Evolutionary conservation across 2,797 vertebrate genomes (phyloP).

Genomic region (Eurystomus glaucurus): DNA sequence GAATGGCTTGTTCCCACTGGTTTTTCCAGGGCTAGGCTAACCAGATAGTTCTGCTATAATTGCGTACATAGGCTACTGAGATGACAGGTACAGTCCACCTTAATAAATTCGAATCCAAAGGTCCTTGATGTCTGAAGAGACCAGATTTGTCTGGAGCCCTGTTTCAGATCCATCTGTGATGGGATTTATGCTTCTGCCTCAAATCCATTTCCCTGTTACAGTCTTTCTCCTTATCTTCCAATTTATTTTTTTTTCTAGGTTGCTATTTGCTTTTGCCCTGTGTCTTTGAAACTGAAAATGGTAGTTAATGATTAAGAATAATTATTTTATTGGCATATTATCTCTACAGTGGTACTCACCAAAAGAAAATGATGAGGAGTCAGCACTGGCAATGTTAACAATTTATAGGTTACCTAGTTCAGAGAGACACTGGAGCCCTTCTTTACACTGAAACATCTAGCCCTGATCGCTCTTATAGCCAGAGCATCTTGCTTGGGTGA

Average conservation of each 20-base stretch:
- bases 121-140: neutral
- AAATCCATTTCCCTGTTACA: neutral
- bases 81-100: neutral
- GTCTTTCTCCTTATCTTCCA: neutral
- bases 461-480: conserved; percentile 45
- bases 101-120: neutral
- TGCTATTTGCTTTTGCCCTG: conserved; percentile 24
- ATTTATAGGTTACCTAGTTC: conserved; percentile 57
- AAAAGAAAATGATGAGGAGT: conserved; percentile 20
- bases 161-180: neutral
- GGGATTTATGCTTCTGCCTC: neutral
- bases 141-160: neutral
- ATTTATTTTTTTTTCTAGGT: neutral
- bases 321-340: conserved; percentile 1
- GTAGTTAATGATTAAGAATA: conserved; percentile 41
- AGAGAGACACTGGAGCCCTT: conserved; percentile 31
- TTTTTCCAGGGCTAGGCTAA: neutral
- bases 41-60: neutral
- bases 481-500: conserved; percentile 26
- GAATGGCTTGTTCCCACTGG: neutral
- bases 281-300: neutral
- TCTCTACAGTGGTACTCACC: neutral
- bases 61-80: neutral
- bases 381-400: conserved; percentile 9
- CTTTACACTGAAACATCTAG: neutral